Conservation (phyloP, 2,888 invertebrate species). For the Patella depressa region DNA sequence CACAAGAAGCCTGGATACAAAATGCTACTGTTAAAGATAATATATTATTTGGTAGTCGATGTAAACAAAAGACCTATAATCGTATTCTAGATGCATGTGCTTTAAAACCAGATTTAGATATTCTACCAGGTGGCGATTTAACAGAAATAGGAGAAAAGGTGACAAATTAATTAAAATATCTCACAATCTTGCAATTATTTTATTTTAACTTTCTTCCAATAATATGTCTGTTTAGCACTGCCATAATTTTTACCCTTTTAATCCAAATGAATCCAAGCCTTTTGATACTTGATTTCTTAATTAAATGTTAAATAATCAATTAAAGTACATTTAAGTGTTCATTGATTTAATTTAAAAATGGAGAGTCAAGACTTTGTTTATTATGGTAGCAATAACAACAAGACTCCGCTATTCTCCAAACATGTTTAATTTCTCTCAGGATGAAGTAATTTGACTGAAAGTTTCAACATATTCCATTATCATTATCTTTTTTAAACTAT, state of each 20-base stretch:
- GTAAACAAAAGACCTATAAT: conserved; percentile 82
- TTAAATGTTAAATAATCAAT: not conserved
- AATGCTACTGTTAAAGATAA: conserved; percentile 94
- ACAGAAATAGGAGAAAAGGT: conserved; percentile 98
- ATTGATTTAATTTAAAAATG: too few species aligned
- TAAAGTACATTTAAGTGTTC: not conserved
- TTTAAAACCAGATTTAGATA: conserved; percentile 89
- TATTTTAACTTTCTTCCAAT: too few species aligned
- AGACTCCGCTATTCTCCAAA: too few species aligned
- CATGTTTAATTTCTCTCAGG: too few species aligned
- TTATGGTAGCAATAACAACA: too few species aligned
- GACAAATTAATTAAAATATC: not conserved
- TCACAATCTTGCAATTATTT: too few species aligned
- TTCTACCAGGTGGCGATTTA: conserved; percentile 89
- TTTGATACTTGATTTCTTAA: not conserved
- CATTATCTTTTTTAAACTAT: too few species aligned
- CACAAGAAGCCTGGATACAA: conserved; percentile 91
- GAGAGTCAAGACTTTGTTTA: too few species aligned
- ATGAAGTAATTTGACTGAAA: too few species aligned
- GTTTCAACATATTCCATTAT: too few species aligned
- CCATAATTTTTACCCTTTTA: too few species aligned
- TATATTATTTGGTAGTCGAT: conserved; percentile 87
- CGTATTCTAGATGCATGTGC: conserved; percentile 91
- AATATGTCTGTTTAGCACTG: too few species aligned
- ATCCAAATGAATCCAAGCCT: not conserved